These are phyloP conservation scores for Columba livia DNA, from an alignment of 2,113 vertebrate genomes.

Conservation along the genomic window DNA sequence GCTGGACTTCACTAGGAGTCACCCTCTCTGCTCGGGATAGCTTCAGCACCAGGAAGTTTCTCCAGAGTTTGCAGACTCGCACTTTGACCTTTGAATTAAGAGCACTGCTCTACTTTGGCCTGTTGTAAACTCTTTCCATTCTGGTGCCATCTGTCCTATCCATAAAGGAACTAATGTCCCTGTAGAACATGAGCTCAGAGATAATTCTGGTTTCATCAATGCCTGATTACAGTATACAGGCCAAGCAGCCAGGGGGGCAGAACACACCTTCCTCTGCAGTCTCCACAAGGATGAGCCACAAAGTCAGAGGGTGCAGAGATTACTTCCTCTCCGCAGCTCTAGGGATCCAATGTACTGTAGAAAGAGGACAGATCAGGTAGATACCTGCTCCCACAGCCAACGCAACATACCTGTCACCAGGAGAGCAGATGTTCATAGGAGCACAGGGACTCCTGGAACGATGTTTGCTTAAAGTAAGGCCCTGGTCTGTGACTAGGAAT, in stretches of 20 bases:
- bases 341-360: background rate
- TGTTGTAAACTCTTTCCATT: background rate
- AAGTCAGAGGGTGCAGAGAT: background rate
- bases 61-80: background rate
- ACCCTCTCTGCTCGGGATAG: rapidly evolving
- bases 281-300: background rate
- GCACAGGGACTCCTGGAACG: background rate
- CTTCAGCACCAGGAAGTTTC: background rate
- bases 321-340: background rate
- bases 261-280: background rate
- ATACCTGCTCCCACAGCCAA: background rate
- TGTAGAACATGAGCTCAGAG: background rate
- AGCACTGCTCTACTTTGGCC: background rate
- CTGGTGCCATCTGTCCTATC: background rate
- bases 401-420: background rate
- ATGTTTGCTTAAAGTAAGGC: background rate
- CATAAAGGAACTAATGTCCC: background rate
- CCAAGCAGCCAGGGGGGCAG: background rate
- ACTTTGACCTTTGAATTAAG: background rate
- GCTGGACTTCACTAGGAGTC: background rate
- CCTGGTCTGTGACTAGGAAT: background rate
- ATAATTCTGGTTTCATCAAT: background rate
- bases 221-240: rapidly evolving
- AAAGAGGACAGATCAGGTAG: background rate
- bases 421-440: background rate